phyloP scores from a whole-genome alignment of 2,797 vertebrate genomes.

The Spinibarbus caldwelli region DNA sequence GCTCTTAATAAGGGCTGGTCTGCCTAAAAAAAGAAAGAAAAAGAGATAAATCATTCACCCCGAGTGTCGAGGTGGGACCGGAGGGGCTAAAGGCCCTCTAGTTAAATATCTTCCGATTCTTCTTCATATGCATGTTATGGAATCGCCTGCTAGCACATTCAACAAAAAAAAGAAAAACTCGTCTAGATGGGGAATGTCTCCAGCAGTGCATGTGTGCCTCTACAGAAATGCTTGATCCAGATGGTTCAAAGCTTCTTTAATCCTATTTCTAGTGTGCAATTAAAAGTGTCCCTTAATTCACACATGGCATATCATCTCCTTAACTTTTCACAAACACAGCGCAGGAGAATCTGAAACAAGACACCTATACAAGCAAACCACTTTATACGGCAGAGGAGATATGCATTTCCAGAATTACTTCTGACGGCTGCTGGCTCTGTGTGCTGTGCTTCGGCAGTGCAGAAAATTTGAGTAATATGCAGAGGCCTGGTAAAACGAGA shows the following conservation, averaged over 20 bases:
- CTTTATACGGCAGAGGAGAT: conserved; percentile 61
- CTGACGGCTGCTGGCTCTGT: conserved; percentile 47
- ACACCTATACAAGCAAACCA: conserved; percentile 24
- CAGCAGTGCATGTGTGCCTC: conserved; percentile 50
- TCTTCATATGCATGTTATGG: neutral
- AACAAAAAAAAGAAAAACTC: neutral
- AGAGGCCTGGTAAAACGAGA: conserved; percentile 24
- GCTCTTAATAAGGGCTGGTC: neutral
- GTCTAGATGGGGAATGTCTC: neutral
- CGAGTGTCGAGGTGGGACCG: neutral
- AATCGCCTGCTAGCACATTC: neutral
- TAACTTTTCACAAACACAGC: conserved; percentile 36
- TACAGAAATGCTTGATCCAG: conserved; percentile 67
- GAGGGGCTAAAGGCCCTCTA: neutral
- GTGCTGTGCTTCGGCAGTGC: conserved; percentile 42
- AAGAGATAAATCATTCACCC: neutral
- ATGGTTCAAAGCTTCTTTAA: conserved; percentile 72
- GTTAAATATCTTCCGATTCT: neutral
- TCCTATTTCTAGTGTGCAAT: conserved; percentile 72
- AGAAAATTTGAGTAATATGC: conserved; percentile 39
- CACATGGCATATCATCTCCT: conserved; percentile 29
- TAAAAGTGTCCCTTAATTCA: conserved; percentile 66
- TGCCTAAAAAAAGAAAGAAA: neutral
- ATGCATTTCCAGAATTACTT: conserved; percentile 62
- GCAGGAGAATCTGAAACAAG: conserved; percentile 59